A percentile compares a stretch with the other conserved stretches of the same genome.
These are phyloP conservation scores for Thamnophis sirtalis DNA, from an alignment of 2,113 vertebrate genomes.

Conservation along the genomic window DNA sequence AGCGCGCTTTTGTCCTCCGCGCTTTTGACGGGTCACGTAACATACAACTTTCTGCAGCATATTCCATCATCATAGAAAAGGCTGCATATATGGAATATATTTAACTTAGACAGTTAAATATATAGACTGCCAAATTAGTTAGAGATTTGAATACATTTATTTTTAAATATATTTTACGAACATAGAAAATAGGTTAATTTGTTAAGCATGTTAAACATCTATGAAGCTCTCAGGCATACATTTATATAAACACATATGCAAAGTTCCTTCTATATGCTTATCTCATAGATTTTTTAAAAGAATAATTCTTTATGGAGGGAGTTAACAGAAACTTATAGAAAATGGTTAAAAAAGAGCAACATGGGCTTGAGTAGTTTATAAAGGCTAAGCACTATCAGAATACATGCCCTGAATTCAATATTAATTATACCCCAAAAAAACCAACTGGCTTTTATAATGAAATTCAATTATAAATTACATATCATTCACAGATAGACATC, in stretches of 20 bases:
- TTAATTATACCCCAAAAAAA: not conserved
- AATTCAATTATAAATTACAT: not conserved
- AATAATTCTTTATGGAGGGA: not conserved
- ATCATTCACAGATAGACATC: not conserved
- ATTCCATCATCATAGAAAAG: not conserved
- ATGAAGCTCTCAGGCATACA: too few species aligned
- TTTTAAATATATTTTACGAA: not conserved
- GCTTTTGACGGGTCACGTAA: too few species aligned
- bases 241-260: too few species aligned
- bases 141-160: not conserved
- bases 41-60: not conserved
- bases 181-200: not conserved
- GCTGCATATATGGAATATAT: not conserved
- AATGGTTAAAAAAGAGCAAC: not conserved
- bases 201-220: not conserved
- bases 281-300: not conserved
- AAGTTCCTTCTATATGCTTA: not conserved
- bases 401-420: not conserved
- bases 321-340: constrained; percentile 32
- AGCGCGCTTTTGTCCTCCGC: too few species aligned
- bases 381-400: not conserved
- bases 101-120: not conserved
- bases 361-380: not conserved
- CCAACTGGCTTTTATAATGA: not conserved
- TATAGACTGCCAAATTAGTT: not conserved